Conservation (phyloP, 2,113 vertebrate genomes). For the Otis tarda region DNA sequence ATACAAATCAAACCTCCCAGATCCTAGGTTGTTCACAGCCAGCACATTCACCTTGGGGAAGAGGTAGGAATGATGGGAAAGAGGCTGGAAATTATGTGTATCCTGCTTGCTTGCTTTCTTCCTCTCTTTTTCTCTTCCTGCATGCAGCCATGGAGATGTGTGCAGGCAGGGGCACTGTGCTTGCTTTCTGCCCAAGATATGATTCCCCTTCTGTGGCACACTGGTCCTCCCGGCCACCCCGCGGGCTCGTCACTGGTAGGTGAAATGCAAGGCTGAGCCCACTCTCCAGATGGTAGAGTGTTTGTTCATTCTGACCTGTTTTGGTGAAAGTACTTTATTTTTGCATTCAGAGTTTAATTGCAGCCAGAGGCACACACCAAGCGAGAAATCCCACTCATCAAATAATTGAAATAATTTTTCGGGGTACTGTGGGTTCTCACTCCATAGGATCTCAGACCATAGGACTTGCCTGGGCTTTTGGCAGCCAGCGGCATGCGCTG, state of each 20-base stretch:
- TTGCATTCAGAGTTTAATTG: neutral
- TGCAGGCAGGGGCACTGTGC: neutral
- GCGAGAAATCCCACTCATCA: neutral
- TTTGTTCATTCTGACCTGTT: neutral
- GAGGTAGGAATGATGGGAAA: neutral
- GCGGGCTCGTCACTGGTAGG: accelerated
- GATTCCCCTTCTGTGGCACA: accelerated
- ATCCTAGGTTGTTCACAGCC: neutral
- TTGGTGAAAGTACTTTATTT: neutral
- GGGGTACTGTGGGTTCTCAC: neutral
- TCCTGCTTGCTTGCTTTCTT: neutral
- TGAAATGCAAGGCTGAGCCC: neutral
- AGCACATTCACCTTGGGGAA: neutral
- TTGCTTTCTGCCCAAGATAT: neutral
- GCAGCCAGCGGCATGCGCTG: neutral
- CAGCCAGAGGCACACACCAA: neutral
- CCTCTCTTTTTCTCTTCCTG: neutral
- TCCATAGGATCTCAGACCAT: neutral
- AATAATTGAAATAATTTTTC: neutral
- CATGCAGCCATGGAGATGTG: neutral
- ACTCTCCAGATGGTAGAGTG: neutral
- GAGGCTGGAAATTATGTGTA: neutral
- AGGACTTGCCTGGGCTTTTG: neutral
- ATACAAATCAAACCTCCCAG: neutral
- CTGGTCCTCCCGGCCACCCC: neutral